These are phyloP conservation scores for Lydus trimaculatus DNA, from an alignment of 2,888 invertebrate species.

Conservation along the genomic window DNA sequence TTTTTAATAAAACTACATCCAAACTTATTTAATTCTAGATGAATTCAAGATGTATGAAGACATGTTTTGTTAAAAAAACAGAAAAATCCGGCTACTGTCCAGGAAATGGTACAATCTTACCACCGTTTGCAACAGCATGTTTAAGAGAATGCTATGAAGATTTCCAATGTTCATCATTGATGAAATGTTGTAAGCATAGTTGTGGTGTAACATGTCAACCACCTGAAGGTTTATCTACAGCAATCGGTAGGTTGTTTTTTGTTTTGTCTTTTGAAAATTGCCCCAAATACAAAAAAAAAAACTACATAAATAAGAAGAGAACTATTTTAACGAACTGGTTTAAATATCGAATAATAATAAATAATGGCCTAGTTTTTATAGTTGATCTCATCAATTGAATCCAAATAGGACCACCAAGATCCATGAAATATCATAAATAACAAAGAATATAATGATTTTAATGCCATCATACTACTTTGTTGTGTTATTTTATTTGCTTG, in stretches of 20 bases:
- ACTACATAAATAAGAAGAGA: no score
- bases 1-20: no score
- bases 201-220: slow-evolving; percentile 76
- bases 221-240: slow-evolving; percentile 66
- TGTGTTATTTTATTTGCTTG: not conserved
- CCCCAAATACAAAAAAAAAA: no score
- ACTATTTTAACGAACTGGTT: slow-evolving; percentile 52
- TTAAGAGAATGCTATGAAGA: slow-evolving; percentile 70
- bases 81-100: slow-evolving; percentile 63
- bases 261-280: no score
- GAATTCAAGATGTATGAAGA: slow-evolving; percentile 62
- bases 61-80: slow-evolving; percentile 64
- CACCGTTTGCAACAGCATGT: slow-evolving; percentile 68
- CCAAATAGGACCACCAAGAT: slow-evolving; percentile 54
- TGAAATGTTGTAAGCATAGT: slow-evolving; percentile 72
- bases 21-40: not conserved
- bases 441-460: slow-evolving; percentile 17
- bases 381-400: slow-evolving; percentile 40
- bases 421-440: slow-evolving; percentile 41
- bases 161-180: slow-evolving; percentile 72
- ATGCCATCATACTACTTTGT: not conserved
- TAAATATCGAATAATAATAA: slow-evolving; percentile 49
- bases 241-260: slow-evolving; percentile 62
- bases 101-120: slow-evolving; percentile 49
- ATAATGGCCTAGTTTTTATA: slow-evolving; percentile 50